A percentile compares a stretch with the other conserved stretches of the same genome.
Evolutionary conservation across 2,888 invertebrate genomes (phyloP).

Genomic region (Slavum lentiscoides): DNA sequence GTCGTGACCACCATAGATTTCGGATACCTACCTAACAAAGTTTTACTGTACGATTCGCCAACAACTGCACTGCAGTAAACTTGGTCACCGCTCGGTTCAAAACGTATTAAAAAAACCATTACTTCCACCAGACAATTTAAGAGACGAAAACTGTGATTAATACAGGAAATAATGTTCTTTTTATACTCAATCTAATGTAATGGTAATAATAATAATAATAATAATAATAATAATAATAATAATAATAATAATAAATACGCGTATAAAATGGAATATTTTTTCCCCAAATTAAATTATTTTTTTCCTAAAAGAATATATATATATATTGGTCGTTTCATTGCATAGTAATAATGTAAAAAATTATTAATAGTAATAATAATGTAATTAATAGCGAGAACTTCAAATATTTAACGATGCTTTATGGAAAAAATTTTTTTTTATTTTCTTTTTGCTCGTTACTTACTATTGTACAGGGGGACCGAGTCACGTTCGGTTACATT

Average conservation of each 20-base stretch:
- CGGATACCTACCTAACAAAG: constrained; percentile 32
- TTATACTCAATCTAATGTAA: not conserved
- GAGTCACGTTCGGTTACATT: not conserved
- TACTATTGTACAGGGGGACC: too few species aligned
- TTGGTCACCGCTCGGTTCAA: not conserved
- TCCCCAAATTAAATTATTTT: too few species aligned
- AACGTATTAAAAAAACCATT: constrained; percentile 14
- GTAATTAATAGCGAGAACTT: too few species aligned
- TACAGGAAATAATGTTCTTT: not conserved
- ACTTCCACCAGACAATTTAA: constrained; percentile 10
- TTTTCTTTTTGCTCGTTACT: too few species aligned
- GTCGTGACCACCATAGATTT: constrained; percentile 39
- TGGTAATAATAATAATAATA: not conserved
- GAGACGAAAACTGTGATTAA: not conserved
- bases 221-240: not conserved
- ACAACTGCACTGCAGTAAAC: constrained; percentile 49
- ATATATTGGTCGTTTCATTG: too few species aligned
- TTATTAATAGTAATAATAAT: too few species aligned
- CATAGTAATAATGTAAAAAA: too few species aligned
- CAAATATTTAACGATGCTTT: too few species aligned
- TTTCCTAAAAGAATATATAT: too few species aligned
- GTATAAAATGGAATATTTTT: too few species aligned
- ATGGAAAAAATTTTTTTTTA: too few species aligned
- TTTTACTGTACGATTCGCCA: constrained; percentile 26
- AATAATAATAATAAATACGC: not conserved